Evolutionary conservation across 2,113 vertebrate genomes (phyloP).

Genomic region (Tragelaphus imberbis): DNA sequence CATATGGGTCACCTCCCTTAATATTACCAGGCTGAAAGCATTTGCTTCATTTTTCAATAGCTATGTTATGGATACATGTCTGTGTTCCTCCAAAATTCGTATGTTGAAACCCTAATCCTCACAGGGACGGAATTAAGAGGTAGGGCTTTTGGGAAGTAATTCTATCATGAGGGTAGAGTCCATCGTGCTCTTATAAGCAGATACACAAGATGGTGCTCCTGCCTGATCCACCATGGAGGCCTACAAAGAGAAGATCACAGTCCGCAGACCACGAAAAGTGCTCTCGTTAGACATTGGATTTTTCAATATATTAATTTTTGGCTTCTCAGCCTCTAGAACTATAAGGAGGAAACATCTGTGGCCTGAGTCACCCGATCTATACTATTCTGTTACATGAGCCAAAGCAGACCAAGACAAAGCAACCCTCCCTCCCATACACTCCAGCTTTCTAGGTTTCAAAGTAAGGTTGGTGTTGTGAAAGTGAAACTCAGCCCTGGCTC

Average conservation of each 20-base stretch:
- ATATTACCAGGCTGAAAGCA: fast-evolving
- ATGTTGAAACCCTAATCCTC: background rate
- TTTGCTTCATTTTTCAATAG: background rate
- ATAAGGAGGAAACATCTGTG: background rate
- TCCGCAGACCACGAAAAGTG: background rate
- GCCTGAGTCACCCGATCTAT: background rate
- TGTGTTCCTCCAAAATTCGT: background rate
- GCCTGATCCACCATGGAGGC: background rate
- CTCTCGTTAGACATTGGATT: background rate
- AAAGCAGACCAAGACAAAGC: background rate
- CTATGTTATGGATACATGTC: background rate
- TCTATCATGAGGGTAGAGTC: background rate
- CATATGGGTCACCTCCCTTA: background rate
- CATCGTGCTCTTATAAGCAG: background rate
- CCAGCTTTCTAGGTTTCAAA: too few species aligned
- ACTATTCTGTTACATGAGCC: background rate
- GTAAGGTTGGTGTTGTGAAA: background rate
- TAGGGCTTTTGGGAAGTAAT: background rate
- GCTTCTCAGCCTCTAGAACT: background rate
- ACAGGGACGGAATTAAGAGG: background rate
- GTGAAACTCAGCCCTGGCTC: background rate
- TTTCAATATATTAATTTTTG: background rate
- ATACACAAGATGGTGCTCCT: background rate
- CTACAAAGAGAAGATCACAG: background rate
- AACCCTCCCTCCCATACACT: fast-evolving